phyloP scores from a whole-genome alignment of 2,113 vertebrate species.

The Chloropsis cyanopogon region DNA sequence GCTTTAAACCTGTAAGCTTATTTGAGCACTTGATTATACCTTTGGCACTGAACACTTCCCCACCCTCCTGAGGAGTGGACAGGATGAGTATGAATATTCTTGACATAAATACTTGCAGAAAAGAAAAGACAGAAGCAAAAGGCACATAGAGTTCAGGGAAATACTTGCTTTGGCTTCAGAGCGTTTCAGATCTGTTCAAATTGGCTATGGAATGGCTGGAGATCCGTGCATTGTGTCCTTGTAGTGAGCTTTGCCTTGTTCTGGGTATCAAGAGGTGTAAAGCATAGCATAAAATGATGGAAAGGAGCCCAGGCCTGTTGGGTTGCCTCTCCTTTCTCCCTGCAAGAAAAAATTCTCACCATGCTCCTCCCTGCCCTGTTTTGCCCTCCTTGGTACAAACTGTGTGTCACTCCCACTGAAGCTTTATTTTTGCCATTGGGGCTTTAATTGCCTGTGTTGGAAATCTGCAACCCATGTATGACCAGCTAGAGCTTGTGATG shows the following conservation, averaged over 20 bases:
- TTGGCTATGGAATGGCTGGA: neutral
- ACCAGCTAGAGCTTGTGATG: neutral
- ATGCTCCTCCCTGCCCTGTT: neutral
- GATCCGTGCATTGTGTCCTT: neutral
- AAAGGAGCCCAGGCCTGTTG: neutral
- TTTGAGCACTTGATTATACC: conserved; percentile 28
- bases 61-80: neutral
- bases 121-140: neutral
- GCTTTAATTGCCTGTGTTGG: neutral
- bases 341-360: neutral
- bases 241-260: neutral
- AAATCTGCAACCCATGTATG: neutral
- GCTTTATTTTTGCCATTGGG: neutral
- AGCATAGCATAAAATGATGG: neutral
- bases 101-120: neutral
- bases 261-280: neutral
- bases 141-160: neutral
- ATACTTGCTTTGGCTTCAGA: neutral
- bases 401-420: neutral
- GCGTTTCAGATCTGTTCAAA: neutral
- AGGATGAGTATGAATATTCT: neutral
- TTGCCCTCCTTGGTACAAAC: neutral
- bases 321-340: neutral
- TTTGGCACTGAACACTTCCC: neutral
- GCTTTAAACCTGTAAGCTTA: conserved; percentile 12